These are phyloP conservation scores for Theretra japonica DNA, from an alignment of 2,888 invertebrate genomes.

Conservation along the genomic window DNA sequence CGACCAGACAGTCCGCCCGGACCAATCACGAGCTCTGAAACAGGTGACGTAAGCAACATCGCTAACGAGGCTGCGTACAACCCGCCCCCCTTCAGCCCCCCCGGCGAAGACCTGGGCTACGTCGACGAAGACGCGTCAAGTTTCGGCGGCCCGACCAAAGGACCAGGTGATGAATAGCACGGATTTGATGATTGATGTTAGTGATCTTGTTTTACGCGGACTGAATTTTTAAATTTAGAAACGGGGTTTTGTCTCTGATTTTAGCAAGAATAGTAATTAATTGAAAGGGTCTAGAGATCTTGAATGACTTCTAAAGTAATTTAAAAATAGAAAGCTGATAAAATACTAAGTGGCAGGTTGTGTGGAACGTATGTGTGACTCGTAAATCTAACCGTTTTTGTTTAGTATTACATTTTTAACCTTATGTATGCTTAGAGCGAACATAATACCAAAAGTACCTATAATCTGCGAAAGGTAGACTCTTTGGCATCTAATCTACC, in stretches of 20 bases:
- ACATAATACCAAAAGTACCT: too few relatives aligned
- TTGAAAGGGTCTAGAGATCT: too few relatives aligned
- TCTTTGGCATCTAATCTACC: too few relatives aligned
- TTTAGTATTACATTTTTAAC: too few relatives aligned
- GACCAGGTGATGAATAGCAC: conserved; percentile 81
- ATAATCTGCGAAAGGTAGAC: too few relatives aligned
- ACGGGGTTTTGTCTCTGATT: conserved; percentile 9
- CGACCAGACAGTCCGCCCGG: conserved; percentile 49
- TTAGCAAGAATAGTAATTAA: not conserved
- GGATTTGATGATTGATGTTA: conserved; percentile 70
- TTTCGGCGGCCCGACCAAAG: conserved; percentile 73
- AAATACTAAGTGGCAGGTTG: too few relatives aligned
- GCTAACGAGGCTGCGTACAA: conserved; percentile 33
- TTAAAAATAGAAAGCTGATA: too few relatives aligned
- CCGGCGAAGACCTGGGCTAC: conserved; percentile 59
- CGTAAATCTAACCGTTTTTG: too few relatives aligned
- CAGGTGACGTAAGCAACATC: conserved; percentile 33
- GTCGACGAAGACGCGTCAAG: conserved; percentile 66
- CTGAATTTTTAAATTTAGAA: conserved; percentile 28
- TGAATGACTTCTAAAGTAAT: too few relatives aligned
- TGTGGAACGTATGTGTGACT: too few relatives aligned
- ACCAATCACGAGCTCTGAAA: conserved; percentile 44
- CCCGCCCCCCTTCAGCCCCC: conserved; percentile 47
- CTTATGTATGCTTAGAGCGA: too few relatives aligned
- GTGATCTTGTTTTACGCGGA: conserved; percentile 68